Evolutionary conservation across 2,113 vertebrate genomes (phyloP), one percentile per base, ranked within the genome.

Genomic region (Motacilla tschutschensis): DNA sequence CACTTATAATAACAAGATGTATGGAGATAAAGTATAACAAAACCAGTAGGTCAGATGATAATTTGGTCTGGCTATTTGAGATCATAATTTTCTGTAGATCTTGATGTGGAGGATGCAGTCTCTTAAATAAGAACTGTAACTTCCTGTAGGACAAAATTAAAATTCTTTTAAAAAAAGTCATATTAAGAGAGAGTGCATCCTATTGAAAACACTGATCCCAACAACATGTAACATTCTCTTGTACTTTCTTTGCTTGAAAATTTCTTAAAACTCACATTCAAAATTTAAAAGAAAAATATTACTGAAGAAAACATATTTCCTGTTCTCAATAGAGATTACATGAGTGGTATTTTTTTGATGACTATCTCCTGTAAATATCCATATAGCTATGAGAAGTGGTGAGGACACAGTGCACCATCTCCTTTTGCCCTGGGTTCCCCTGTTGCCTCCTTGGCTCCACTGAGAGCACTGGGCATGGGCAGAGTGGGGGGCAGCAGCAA

Each of bases 331-430:
- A 60, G 17, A 36, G 40, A 38, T 47, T 38, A 22, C 4, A 36
- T 16, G 5, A 17, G 4, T 13, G 10, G 2, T 26, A 28, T 11
- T 33, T 48, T 38, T 77, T 78, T 55, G 29, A 48, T 26, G 13
- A 3, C 24, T 55, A 47, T 12, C 5, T 79, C 25, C 38, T n/a
- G 10, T n/a, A 57, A 82, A 54, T 50, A 66, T 24, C 18, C 20
- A 2, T 47, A 40, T 17, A 46, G 3, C 6, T 33, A 5, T 7
- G 7, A 46, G 36, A 50, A 51, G 41, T 12, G 16, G 25, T 54
- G 35, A 22, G 31, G 43, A n/a, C 5, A 13, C 14, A 41, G 9
- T 4, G 11, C 40, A 55, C 8, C 0, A 0, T 43, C 9, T 3
- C 3, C 20, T 47, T 51, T 14, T 66, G 43, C 16, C 38, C 11